These are phyloP conservation scores for Fulica atra DNA, from an alignment of 2,113 vertebrate genomes.

Conservation along the genomic window DNA sequence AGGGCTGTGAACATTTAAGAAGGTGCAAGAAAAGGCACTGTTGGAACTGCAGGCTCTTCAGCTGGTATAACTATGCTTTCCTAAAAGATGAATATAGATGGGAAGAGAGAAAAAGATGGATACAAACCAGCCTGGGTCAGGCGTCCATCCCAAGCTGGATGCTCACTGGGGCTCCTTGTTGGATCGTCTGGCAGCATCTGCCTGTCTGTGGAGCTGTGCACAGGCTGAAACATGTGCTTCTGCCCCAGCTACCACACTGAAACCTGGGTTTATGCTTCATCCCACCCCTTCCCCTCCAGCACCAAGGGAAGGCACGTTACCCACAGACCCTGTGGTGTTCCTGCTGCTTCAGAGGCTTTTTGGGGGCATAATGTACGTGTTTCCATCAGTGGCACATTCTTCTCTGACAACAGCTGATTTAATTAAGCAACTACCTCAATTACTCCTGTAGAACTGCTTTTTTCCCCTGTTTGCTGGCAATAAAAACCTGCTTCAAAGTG, in stretches of 20 bases:
- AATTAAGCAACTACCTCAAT: not conserved
- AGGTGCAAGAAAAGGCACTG: not conserved
- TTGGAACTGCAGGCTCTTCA: not conserved
- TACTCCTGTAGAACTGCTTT: not conserved
- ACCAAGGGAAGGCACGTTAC: fast-evolving
- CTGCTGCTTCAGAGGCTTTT: not conserved
- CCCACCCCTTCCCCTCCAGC: not conserved
- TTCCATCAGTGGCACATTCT: fast-evolving
- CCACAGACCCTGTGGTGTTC: not conserved
- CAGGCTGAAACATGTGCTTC: fast-evolving
- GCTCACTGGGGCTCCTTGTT: not conserved
- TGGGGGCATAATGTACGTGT: not conserved
- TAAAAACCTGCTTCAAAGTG: not conserved
- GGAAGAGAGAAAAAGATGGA: too few relatives aligned
- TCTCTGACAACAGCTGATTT: not conserved
- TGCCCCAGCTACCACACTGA: fast-evolving
- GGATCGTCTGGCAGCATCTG: too few relatives aligned
- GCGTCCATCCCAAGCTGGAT: not conserved
- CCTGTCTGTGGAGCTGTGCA: not conserved
- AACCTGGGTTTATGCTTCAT: too few relatives aligned
- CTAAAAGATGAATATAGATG: not conserved
- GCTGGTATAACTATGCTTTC: too few relatives aligned
- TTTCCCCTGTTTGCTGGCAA: not conserved
- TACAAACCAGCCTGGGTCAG: not conserved
- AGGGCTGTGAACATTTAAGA: not conserved